phyloP scores from a whole-genome alignment of 2,113 vertebrate genomes.

The Dolichotis patagonum region DNA sequence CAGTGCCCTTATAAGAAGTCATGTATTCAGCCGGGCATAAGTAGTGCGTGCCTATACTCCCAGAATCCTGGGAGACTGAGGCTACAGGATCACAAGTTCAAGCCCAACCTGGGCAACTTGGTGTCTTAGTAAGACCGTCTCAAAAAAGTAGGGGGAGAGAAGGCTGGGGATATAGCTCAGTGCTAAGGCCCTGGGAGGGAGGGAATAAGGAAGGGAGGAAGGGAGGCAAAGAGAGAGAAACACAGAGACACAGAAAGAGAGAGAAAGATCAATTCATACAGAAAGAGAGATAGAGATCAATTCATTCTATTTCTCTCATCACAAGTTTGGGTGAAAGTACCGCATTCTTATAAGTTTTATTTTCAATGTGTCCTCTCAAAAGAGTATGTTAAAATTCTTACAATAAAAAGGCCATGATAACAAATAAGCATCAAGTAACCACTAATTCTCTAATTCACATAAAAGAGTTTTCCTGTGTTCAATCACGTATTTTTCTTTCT shows the following conservation, averaged over 20 bases:
- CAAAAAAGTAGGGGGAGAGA: not conserved
- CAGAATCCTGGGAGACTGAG: not conserved
- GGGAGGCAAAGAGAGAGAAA: not conserved
- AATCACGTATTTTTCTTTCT: slow-evolving; percentile 79
- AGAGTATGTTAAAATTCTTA: slow-evolving; percentile 51
- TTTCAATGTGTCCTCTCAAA: slow-evolving; percentile 42
- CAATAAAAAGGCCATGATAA: slow-evolving; percentile 49
- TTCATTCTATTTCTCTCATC: not conserved
- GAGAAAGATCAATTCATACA: not conserved
- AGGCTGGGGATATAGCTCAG: not conserved
- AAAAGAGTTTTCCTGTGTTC: slow-evolving; percentile 67
- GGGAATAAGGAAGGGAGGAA: too few relatives aligned
- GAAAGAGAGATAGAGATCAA: not conserved
- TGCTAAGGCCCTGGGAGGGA: not conserved
- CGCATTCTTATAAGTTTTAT: slow-evolving; percentile 10
- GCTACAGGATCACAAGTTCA: not conserved
- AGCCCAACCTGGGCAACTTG: not conserved
- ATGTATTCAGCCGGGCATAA: not conserved
- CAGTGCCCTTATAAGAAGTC: not conserved
- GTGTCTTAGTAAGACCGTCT: not conserved
- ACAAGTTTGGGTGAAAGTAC: slow-evolving; percentile 34
- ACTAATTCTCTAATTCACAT: slow-evolving; percentile 69
- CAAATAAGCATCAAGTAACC: slow-evolving; percentile 69
- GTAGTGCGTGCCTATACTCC: not conserved
- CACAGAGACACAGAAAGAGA: not conserved